Percentiles rank a stretch among this genome's conserved stretches.
These are phyloP conservation scores for Ispidina picta DNA, from an alignment of 2,797 vertebrate species.

Conservation along the genomic window DNA sequence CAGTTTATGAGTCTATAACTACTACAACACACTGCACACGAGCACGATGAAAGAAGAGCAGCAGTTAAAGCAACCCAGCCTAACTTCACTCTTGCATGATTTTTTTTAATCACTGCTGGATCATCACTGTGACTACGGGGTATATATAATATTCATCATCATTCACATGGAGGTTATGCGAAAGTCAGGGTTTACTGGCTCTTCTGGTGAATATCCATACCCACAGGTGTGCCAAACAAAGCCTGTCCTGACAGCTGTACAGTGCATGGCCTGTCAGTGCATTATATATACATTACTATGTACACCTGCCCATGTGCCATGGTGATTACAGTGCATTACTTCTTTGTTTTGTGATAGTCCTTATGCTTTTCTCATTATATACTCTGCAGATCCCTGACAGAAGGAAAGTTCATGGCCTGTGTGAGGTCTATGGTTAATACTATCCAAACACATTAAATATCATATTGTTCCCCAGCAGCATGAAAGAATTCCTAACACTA, in stretches of 20 bases:
- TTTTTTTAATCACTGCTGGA: neutral
- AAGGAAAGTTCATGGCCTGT: neutral
- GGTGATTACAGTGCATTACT: neutral
- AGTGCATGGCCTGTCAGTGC: neutral
- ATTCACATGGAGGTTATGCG: neutral
- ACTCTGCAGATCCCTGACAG: neutral
- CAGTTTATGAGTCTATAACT: neutral
- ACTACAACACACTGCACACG: neutral
- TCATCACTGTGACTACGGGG: neutral
- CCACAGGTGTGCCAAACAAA: neutral
- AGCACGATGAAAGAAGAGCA: neutral
- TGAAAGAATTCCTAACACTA: neutral
- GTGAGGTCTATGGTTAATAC: neutral
- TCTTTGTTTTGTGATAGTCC: neutral
- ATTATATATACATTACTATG: neutral
- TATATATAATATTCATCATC: neutral
- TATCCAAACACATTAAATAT: neutral
- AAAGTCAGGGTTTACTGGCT: neutral
- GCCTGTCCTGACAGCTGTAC: neutral
- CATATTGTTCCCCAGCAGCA: neutral
- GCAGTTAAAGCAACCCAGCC: neutral
- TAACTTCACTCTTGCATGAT: neutral
- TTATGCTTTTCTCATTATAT: neutral
- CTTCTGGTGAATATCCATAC: neutral
- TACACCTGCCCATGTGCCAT: neutral